A percentile compares a stretch with the other conserved stretches of the same genome.
Evolutionary conservation across 2,797 vertebrate genomes (phyloP).

Genomic region (Anabacerthia variegaticeps): DNA sequence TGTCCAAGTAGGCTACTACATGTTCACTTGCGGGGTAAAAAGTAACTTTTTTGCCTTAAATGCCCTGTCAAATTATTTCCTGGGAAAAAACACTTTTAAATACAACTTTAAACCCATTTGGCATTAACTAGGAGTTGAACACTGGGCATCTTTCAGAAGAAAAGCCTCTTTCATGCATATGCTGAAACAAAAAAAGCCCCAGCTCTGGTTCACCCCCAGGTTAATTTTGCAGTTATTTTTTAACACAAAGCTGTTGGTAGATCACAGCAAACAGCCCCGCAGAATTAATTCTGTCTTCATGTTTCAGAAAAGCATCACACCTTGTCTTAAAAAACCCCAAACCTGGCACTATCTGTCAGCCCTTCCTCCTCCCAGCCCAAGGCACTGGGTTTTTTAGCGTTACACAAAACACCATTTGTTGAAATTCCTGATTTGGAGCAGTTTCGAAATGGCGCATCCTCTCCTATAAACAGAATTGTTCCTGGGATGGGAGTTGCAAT

Average conservation of each 20-base stretch:
- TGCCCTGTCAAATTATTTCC: neutral
- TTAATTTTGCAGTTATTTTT: neutral
- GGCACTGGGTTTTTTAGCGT: neutral
- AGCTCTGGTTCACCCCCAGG: neutral
- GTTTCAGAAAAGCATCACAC: neutral
- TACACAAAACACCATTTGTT: neutral
- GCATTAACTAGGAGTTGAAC: neutral
- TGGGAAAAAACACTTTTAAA: neutral
- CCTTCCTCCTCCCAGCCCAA: neutral
- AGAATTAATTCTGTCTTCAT: neutral
- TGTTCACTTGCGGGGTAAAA: neutral
- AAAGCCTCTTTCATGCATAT: neutral
- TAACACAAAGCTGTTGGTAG: neutral
- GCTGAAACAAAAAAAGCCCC: neutral
- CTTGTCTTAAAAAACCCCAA: neutral
- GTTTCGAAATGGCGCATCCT: neutral
- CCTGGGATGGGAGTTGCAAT: neutral
- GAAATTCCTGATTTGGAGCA: neutral
- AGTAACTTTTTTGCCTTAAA: neutral
- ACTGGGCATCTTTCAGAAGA: neutral
- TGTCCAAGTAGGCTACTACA: neutral
- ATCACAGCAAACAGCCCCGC: accelerated
- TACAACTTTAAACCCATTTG: neutral
- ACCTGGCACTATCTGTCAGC: neutral
- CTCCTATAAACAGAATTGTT: conserved; percentile 18